A percentile compares a stretch with the other conserved stretches of the same genome.
Conservation (phyloP, 2,888 invertebrate species). For the Tetranychus truncatus region DNA sequence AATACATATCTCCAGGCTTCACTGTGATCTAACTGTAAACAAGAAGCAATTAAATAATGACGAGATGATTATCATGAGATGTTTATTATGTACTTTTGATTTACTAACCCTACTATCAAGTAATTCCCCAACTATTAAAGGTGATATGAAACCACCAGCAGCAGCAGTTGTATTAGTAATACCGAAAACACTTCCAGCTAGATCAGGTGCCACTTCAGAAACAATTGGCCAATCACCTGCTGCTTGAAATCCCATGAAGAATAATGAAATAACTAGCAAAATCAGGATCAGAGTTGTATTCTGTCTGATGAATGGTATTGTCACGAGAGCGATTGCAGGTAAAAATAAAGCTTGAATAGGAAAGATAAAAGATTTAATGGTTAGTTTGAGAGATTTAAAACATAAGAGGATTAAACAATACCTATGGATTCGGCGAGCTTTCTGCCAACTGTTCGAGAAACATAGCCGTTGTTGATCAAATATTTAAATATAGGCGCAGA, state of each 20-base stretch:
- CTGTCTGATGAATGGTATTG: not conserved
- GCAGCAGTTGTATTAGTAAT: not conserved
- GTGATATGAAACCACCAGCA: not conserved
- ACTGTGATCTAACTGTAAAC: not conserved
- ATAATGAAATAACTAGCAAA: not conserved
- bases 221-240: slow-evolving; percentile 1
- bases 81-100: not conserved
- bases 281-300: not conserved
- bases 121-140: not conserved
- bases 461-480: not conserved
- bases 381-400: not conserved
- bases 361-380: not conserved
- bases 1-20: not conserved
- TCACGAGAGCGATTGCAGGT: not conserved
- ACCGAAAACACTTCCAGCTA: slow-evolving; percentile 5
- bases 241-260: not conserved
- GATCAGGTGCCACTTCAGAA: not conserved
- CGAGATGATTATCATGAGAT: not conserved
- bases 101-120: not conserved
- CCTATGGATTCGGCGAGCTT: slow-evolving; percentile 20
- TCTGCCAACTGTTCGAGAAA: slow-evolving; percentile 16
- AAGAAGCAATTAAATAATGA: not conserved
- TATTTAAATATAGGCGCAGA: not conserved
- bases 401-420: slow-evolving; percentile 8
- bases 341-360: not conserved